Evolutionary conservation across 2,797 vertebrate species (phyloP).

Genomic region (Coranthus polyacanthus): DNA sequence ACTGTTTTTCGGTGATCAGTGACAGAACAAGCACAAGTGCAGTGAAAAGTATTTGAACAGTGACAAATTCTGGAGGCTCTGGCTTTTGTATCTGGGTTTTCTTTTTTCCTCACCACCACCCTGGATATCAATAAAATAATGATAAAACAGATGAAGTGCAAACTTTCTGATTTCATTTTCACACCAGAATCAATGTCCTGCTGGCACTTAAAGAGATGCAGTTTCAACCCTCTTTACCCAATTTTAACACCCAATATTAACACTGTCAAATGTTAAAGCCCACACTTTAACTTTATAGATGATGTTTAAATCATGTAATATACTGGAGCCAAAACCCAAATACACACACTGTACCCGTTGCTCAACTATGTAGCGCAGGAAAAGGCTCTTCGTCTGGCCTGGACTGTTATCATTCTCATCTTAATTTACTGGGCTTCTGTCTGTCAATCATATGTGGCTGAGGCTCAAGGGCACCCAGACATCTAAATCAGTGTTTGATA

Average conservation of each 20-base stretch:
- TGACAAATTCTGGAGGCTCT: not conserved
- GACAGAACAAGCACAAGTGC: conserved; percentile 1
- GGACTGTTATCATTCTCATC: conserved; percentile 64
- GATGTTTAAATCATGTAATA: conserved; percentile 4
- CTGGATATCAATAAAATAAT: conserved; percentile 7
- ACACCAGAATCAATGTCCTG: not conserved
- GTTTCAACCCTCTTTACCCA: not conserved
- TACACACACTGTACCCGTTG: not conserved
- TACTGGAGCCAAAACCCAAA: not conserved
- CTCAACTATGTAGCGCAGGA: conserved; percentile 38
- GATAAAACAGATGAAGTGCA: not conserved
- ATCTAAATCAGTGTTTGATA: conserved; percentile 54
- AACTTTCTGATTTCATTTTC: not conserved
- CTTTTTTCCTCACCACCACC: conserved; percentile 1
- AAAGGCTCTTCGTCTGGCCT: conserved; percentile 27
- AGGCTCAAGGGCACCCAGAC: conserved; percentile 68
- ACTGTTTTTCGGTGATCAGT: too few species aligned
- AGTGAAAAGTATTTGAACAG: not conserved
- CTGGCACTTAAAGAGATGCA: not conserved
- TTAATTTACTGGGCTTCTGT: conserved; percentile 71
- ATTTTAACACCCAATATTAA: too few species aligned
- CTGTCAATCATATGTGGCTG: conserved; percentile 74
- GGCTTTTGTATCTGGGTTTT: not conserved
- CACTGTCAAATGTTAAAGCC: not conserved
- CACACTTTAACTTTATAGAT: conserved; percentile 2